Conservation (phyloP, 2,113 vertebrate species). For the Nicator chloris region DNA sequence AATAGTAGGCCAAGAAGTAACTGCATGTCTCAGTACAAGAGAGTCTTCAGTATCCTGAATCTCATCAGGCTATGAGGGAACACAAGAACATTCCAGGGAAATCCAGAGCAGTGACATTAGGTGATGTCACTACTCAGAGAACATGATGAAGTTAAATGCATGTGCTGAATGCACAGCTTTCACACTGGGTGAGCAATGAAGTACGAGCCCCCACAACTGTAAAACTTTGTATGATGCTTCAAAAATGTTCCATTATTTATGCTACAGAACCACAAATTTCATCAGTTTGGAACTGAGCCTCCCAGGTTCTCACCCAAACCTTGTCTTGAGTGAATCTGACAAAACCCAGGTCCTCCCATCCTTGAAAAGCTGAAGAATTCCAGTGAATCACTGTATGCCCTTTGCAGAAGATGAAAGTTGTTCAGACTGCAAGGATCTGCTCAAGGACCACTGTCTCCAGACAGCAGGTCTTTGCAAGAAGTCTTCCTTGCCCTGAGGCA, state of each 20-base stretch:
- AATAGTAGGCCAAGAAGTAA: conserved; percentile 14
- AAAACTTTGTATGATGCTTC: background rate
- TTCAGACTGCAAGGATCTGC: background rate
- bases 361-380: background rate
- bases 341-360: background rate
- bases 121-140: background rate
- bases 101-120: background rate
- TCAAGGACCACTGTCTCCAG: background rate
- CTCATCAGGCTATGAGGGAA: background rate
- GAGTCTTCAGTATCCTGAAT: background rate
- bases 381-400: background rate
- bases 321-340: background rate
- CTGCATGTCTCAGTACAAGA: background rate
- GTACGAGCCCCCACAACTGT: background rate
- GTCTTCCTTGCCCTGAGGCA: background rate
- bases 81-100: background rate
- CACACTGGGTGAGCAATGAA: background rate
- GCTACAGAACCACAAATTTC: background rate
- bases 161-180: background rate
- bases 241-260: background rate
- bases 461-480: background rate
- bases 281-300: background rate
- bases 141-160: background rate
- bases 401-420: background rate
- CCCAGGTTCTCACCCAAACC: background rate